Base-by-base conservation (phyloP, 2,113 vertebrate genomes). In the Chloroceryle aenea region DNA sequence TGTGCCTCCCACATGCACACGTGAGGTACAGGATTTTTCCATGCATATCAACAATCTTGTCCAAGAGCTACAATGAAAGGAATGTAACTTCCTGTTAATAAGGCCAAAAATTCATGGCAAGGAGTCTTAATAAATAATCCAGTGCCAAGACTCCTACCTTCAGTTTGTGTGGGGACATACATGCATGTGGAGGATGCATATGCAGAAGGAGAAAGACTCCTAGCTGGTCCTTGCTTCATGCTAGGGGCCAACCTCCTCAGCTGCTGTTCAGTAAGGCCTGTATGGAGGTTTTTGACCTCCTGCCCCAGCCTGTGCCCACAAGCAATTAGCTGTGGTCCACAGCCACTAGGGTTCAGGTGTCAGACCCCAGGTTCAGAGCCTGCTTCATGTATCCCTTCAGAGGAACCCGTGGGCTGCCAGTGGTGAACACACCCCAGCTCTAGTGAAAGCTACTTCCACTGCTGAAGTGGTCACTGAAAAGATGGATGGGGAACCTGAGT, bases 51-150 rank as follows among this genome's bases (percentile, higher is more conserved):
- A 55, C 21, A 72, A 88, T 64, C 34, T 79, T 67, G 43, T 88
- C 42, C 75, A 95, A 90, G 64, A 95, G 42, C 71, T 69, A 89
- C 90, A 97, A 56, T n/a, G 63, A 88, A 93, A 95, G 67, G 92
- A 97, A 95, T 94, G 92, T 89, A 81, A 63, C 76, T 90, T 95
- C 69, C 78, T 94, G 45, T 64, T 96, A 89, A 84, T 59, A 80
- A 93, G 36, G 63, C 63, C 2, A 89, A 77, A 95, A 91, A 8
- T 16, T 80, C 12, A 1, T 2, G 7, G 63, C 20, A 32, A 86
- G 79, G 48, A 81, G 30, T 42, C 27, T 81, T 89, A 63, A 73
- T 83, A 91, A 87, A 83, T 78, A 89, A 88, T 38, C n/a, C 52
- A 50, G 50, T 55, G 56, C 64, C 1, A 7, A 90, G 56, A 92